Conservation (phyloP, 2,113 vertebrate species). For the Antigone vipio region DNA sequence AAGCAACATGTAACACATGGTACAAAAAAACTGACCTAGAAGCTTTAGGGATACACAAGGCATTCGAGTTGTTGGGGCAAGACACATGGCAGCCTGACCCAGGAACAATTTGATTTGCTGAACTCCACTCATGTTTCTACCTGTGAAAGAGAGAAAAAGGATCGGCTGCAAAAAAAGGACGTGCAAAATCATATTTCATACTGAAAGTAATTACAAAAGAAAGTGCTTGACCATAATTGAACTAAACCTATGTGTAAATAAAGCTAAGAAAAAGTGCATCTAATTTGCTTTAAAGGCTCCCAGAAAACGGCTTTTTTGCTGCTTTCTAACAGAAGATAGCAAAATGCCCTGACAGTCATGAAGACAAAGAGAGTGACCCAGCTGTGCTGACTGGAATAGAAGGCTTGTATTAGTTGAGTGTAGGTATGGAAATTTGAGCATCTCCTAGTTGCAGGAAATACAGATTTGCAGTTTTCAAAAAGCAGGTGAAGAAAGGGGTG, state of each 20-base stretch:
- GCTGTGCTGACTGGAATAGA: background rate
- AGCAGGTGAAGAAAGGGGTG: background rate
- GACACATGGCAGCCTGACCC: background rate
- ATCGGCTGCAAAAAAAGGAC: rapidly evolving
- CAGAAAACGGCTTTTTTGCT: background rate
- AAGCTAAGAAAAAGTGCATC: background rate
- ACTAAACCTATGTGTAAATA: background rate
- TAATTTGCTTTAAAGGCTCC: background rate
- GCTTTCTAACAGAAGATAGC: background rate
- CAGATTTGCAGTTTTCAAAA: background rate
- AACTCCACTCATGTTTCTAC: background rate
- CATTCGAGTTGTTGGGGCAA: background rate
- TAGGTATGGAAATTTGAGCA: background rate
- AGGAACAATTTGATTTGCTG: background rate
- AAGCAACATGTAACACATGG: rapidly evolving
- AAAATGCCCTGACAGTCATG: background rate
- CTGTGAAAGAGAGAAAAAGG: background rate
- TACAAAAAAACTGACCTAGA: background rate
- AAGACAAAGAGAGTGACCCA: background rate
- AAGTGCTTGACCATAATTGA: background rate
- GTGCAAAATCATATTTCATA: background rate
- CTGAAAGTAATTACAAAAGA: background rate
- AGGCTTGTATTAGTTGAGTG: background rate
- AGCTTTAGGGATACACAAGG: background rate
- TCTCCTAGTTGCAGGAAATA: background rate